Evolutionary conservation across 2,888 invertebrate genomes (phyloP).

Genomic region (Dynastes maya): DNA sequence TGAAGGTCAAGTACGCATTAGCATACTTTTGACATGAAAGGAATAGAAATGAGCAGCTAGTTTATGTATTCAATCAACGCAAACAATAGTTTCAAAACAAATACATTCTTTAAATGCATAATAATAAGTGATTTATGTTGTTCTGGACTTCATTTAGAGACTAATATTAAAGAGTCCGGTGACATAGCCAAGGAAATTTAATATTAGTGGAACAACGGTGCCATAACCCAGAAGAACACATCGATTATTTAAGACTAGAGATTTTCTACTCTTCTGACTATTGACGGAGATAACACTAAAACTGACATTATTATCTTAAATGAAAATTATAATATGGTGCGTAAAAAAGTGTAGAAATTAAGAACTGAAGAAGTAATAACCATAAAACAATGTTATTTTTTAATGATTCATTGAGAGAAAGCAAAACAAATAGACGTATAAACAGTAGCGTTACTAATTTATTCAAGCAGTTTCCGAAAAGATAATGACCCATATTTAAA

Average conservation of each 20-base stretch:
- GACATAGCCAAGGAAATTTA: neutral
- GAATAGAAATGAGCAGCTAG: neutral
- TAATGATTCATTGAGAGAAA: constrained; percentile 17
- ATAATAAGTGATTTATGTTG: no score
- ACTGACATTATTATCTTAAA: no score
- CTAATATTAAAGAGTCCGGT: no score
- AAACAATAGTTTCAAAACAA: neutral
- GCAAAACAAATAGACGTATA: constrained; percentile 9
- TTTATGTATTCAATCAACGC: neutral
- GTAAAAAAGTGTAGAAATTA: neutral
- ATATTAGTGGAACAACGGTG: no score
- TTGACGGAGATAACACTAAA: no score
- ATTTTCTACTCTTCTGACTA: no score
- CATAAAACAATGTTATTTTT: neutral
- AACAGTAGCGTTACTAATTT: constrained; percentile 22
- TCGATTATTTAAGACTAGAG: no score
- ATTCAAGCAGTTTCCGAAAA: neutral
- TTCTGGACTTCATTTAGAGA: no score
- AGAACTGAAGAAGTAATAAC: neutral
- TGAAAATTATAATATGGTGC: no score
- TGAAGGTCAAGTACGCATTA: constrained; percentile 9
- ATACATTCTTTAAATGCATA: neutral
- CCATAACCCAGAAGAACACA: no score
- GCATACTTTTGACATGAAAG: neutral
- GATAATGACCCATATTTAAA: neutral